Base-by-base conservation (phyloP, 1,140 invertebrate species). In the Thalassaphorura encarpata region DNA sequence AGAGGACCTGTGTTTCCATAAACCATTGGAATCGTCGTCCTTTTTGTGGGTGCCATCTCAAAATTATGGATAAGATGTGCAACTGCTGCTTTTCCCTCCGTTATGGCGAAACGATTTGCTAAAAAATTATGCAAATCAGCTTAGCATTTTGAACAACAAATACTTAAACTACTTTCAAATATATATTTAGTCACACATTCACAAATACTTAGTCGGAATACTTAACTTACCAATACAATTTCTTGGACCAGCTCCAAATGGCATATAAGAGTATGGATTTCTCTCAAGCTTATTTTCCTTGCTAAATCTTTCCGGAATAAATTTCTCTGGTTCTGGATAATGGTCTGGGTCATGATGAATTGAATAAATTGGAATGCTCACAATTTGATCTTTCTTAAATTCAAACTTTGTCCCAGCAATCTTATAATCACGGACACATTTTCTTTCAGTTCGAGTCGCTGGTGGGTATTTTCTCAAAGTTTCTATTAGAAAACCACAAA, bases 201-300 rank as follows among this genome's bases (percentile, higher is more conserved):
- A n/a, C n/a, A n/a, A n/a, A n/a, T n/a, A n/a, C n/a, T n/a, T n/a
- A n/a, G n/a, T n/a, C n/a, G n/a, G n/a, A n/a, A n/a, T n/a, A n/a
- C n/a, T n/a, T n/a, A n/a, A 78, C 28, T 48, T 48, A 48, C 46
- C 46, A 31, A 80, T 72, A 58, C 78, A 80, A 61, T 75, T 75
- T 57, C 78, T 68, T 0, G 77, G 77, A 23, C 79, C 79, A 21
- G 66, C 59, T 23, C 79, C 78, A 64, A 81, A 81, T 0, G 79
- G 75, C 47, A 80, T 60, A 63, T 72, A 83, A 1, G 73, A 64
- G 58, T 72, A 75, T 0, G 72, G 69, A 24, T 71, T 67, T 27
- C 71, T 67, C 18, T 68, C 57, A 5, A 59, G 62, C 60, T 69
- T 72, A 26, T 70, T 67, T 39, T 77, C 73, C 2, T 66, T 51